Percentiles rank a stretch among this genome's conserved stretches.
These are phyloP conservation scores for Gyrodactylus bullatarudis DNA, from an alignment of 1,140 invertebrate genomes.

Conservation along the genomic window DNA sequence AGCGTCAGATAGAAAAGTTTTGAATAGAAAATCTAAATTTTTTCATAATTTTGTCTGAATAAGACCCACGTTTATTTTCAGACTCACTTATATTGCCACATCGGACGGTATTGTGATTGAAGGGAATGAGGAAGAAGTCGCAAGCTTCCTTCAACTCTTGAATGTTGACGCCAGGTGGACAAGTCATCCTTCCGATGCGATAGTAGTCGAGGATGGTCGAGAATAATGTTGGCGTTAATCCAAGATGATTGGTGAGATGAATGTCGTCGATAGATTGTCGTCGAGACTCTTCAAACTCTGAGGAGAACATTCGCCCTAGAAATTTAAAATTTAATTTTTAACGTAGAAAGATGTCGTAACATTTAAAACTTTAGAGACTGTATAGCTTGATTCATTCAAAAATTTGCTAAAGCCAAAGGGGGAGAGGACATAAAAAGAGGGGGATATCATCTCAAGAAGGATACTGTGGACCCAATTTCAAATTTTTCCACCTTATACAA, in stretches of 20 bases:
- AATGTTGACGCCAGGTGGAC: constrained; percentile 45
- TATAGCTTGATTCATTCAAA: no score
- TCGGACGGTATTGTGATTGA: constrained; percentile 69
- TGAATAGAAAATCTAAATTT: no score
- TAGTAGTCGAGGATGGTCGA: constrained; percentile 82
- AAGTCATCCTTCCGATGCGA: constrained; percentile 47
- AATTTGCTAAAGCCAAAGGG: no score
- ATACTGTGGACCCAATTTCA: no score
- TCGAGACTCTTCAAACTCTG: background rate
- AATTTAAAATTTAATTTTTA: background rate
- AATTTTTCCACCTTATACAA: no score
- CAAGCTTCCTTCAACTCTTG: constrained; percentile 84
- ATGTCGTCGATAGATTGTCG: background rate
- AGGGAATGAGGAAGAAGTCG: constrained; percentile 85
- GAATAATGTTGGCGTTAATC: constrained; percentile 72
- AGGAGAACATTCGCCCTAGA: background rate
- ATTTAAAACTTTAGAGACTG: no score
- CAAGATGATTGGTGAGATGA: constrained; percentile 16
- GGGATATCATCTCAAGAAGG: no score
- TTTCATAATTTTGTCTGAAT: no score
- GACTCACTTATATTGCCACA: constrained; percentile 61
- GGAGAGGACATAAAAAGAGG: no score
- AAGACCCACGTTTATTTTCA: no score
- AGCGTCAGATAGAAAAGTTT: no score
- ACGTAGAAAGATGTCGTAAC: no score